Evolutionary conservation across 2,888 invertebrate species (phyloP), one percentile per base, ranked within the genome.

Genomic region (Ypsolopha sequella): DNA sequence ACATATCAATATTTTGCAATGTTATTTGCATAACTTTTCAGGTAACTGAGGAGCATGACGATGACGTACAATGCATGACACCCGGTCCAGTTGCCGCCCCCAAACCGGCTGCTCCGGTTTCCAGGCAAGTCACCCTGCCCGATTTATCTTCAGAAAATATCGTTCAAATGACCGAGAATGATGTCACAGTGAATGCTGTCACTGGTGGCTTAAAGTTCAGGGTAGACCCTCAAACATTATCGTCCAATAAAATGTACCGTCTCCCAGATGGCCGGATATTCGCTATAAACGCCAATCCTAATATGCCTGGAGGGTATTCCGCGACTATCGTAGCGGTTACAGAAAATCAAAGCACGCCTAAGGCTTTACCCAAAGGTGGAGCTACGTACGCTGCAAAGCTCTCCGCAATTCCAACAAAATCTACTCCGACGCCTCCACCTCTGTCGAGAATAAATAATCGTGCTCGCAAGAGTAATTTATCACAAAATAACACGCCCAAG

Each of bases 231-330:
- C 86, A 87, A 63, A 87, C 87, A 0, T 63, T 87, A 35, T 87
- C 86, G 8, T 79, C 85, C 34, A 86, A 87, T 55, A 87, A 87
- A 64, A 87, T 87, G 87, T 87, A 87, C 60, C 75, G 87, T 6
- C 64, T 87, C 46, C 87, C 87, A 6, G 87, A 87, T 58, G 87
- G 87, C 0, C 74, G 87, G 11, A 76, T 87, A 53, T 87, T 87
- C 61, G 86, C 87, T 10, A 87, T 87, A 13, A 87, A 86, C 56
- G 64, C 80, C 10, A 87, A 87, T 56, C 79, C 86, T 1, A 75
- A 64, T 52, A 86, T 87, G 86, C 87, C 87, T 1, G 87, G 87
- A 3, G 87, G 87, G 7, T 87, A 87, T 62, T 87, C 87, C 6
- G 87, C 87, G 34, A 87, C 87, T 3, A 87, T 87, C 53, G 87